Conservation (phyloP, 2,113 vertebrate species). For the Actenoides lindsayi region DNA sequence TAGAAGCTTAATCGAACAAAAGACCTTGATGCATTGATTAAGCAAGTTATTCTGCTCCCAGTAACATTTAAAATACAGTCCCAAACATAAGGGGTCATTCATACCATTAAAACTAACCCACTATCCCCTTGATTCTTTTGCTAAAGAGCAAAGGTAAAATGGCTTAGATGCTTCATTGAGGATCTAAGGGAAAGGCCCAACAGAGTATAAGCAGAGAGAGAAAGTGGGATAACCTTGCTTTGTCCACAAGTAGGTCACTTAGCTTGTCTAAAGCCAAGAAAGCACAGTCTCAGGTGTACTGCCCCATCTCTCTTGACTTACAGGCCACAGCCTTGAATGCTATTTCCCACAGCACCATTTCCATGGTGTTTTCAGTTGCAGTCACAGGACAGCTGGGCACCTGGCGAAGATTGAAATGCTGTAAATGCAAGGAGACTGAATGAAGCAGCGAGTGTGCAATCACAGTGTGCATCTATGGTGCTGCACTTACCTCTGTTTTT, state of each 20-base stretch:
- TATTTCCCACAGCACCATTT: neutral
- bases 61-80: neutral
- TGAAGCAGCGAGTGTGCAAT: neutral
- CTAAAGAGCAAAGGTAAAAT: neutral
- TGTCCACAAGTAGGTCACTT: neutral
- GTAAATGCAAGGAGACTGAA: neutral
- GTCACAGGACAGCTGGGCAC: neutral
- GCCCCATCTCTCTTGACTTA: neutral
- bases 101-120: neutral
- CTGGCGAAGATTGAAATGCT: neutral
- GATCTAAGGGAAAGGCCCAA: neutral
- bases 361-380: neutral
- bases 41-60: constrained; percentile 15
- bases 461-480: neutral
- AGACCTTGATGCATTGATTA: constrained; percentile 50
- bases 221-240: neutral
- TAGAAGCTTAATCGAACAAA: constrained; percentile 41
- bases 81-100: constrained; percentile 45
- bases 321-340: neutral
- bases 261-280: neutral
- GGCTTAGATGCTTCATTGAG: neutral
- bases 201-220: neutral
- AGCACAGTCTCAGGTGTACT: neutral
- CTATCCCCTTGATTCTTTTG: neutral
- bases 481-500: neutral